Base-by-base conservation (phyloP, 2,888 invertebrate genomes). In the Zygogramma bicolorata region DNA sequence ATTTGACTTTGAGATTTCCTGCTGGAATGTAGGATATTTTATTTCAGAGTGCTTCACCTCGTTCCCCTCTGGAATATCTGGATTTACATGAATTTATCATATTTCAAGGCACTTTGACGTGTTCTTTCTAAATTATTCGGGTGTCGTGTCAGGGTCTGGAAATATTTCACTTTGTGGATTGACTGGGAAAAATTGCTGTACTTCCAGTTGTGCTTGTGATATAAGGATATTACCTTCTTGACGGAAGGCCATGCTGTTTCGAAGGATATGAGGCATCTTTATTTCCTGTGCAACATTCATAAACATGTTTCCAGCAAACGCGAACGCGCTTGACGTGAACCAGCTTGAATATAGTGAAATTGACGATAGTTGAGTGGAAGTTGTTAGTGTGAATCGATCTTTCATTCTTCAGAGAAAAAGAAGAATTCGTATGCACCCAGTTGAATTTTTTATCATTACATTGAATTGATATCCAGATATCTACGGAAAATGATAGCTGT, bases 1-100 rank as follows among this genome's bases (percentile, higher is more conserved):
- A 74, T 74, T 74, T 74, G 73, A 61, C 73, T 74, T 74, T 70
- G 70, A 74, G 73, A 74, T 74, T 74, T 68, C 73, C 73, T 66
- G 66, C 46, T 27, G 68, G 62, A 60, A 59, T 62, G 73, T 66
- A 66, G 53, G 66, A 58, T 65, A 65, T 65, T 72, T 42, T 68
- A 58, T 57, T 69, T 63, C 46, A 46, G 63, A 63, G 40, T 27
- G 63, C 63, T 68, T 31, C 34, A 68, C 34, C 58, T 40, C 62
- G 62, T 49, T 59, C 38, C 58, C 68, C 40, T 68, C 27, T 31
- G 60, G 60, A 59, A 58, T 62, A 62, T 68, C 62, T 31, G 57
- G 62, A 69, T 73, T 61, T 69, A 67, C 73, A 73, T 73, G 57
- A 73, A 65, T 66, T 73, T 63, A 66, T 65, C 65, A 73, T 69